A percentile compares a stretch with the other conserved stretches of the same genome.
These are phyloP conservation scores for Drosophila auraria DNA, from an alignment of 1,140 invertebrate genomes.

Conservation along the genomic window DNA sequence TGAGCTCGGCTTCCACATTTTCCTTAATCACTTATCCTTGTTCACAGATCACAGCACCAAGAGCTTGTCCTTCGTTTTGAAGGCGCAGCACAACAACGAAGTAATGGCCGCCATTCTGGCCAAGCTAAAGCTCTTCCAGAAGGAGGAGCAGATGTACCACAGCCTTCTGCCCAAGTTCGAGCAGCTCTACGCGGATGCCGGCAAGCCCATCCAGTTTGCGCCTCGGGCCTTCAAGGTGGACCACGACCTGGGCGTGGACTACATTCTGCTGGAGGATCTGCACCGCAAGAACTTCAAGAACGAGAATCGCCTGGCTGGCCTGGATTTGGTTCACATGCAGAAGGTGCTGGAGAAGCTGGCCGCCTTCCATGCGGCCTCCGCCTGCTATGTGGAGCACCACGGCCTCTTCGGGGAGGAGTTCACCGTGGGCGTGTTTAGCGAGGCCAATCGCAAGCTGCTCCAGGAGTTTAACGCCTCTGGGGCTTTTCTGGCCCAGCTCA, in stretches of 20 bases:
- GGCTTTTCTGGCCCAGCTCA: slow-evolving; percentile 69
- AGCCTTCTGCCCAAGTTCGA: slow-evolving; percentile 77
- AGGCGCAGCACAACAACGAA: slow-evolving; percentile 65
- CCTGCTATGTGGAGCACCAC: slow-evolving; percentile 77
- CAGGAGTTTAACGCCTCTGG: slow-evolving; percentile 75
- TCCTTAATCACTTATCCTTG: not conserved
- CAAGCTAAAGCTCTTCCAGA: slow-evolving; percentile 67
- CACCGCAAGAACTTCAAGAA: slow-evolving; percentile 86
- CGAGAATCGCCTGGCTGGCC: slow-evolving; percentile 86
- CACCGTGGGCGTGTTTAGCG: slow-evolving; percentile 70
- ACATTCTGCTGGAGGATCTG: slow-evolving; percentile 86
- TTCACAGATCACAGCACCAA: slow-evolving; percentile 57
- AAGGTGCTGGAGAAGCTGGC: slow-evolving; percentile 86
- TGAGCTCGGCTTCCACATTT: not conserved
- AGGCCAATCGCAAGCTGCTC: slow-evolving; percentile 67
- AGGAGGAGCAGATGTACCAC: slow-evolving; percentile 76
- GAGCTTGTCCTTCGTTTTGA: slow-evolving; percentile 66
- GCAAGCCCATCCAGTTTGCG: slow-evolving; percentile 67
- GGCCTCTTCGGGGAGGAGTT: slow-evolving; percentile 73
- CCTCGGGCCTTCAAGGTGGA: slow-evolving; percentile 73
- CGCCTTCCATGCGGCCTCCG: slow-evolving; percentile 86
- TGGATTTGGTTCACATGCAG: slow-evolving; percentile 86
- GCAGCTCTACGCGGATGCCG: slow-evolving; percentile 61
- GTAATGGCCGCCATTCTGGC: slow-evolving; percentile 62
- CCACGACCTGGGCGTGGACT: slow-evolving; percentile 70